Percentiles rank a stretch among this genome's conserved stretches.
Conservation (phyloP, 2,113 vertebrate species). For the Perca fluviatilis region DNA sequence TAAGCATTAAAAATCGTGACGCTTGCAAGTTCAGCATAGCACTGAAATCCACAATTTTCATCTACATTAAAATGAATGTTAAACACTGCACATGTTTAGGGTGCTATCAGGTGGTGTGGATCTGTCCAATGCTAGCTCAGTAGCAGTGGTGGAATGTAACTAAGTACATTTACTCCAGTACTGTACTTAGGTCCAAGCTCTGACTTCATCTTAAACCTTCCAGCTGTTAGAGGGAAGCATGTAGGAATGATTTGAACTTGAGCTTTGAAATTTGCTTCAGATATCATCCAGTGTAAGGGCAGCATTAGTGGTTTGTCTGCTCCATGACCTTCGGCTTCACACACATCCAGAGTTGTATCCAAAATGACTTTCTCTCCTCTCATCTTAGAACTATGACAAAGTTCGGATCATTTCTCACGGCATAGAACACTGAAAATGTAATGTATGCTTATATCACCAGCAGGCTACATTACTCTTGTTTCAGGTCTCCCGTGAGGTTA, state of each 20-base stretch:
- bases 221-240: neutral
- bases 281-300: neutral
- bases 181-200: no score
- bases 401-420: conserved; percentile 18
- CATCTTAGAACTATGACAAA: conserved; percentile 9
- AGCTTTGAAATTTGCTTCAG: conserved; percentile 4
- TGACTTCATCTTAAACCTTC: neutral
- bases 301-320: conserved; percentile 8
- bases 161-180: no score
- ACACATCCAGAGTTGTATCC: neutral
- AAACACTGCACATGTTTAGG: no score
- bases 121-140: no score
- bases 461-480: neutral
- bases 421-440: neutral
- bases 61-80: no score
- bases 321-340: neutral
- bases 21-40: no score
- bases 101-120: no score
- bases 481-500: neutral
- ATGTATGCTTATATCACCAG: conserved; percentile 2
- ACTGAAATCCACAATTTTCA: no score
- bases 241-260: neutral
- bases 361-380: conserved; percentile 11
- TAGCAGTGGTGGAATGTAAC: no score
- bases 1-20: no score